Conservation (phyloP, 30 jellyfish, hydroid and myxozoan genomes). For the Sanderia malayensis region DNA sequence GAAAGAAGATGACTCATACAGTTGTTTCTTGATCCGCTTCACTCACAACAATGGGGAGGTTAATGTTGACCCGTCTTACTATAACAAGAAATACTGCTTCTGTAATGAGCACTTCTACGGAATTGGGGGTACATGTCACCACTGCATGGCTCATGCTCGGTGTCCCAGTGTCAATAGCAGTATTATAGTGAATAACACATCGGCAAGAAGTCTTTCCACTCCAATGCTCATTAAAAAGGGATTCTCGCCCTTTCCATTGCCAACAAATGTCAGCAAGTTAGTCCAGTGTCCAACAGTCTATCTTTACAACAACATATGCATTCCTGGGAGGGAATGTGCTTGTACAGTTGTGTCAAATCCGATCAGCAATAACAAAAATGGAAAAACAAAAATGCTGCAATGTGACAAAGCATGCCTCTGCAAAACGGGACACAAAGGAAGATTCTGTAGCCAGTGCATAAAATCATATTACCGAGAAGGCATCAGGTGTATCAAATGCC, state of each 20-base stretch:
- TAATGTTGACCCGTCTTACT: conserved; percentile 38
- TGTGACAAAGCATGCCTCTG: conserved; percentile 48
- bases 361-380: not conserved
- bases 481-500: conserved; percentile 38
- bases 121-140: conserved; percentile 29
- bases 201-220: not conserved
- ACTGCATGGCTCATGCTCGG: conserved; percentile 21
- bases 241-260: conserved; percentile 48
- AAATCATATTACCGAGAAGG: conserved; percentile 41
- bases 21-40: conserved; percentile 37
- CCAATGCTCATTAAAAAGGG: conserved; percentile 28
- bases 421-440: conserved; percentile 34
- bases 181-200: not conserved
- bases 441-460: conserved; percentile 60
- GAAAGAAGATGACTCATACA: conserved; percentile 17
- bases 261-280: conserved; percentile 8
- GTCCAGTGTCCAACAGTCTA: conserved; percentile 28
- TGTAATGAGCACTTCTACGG: conserved; percentile 53
- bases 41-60: conserved; percentile 48
- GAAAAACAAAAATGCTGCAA: not conserved
- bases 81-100: conserved; percentile 38
- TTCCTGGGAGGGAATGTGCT: conserved; percentile 27
- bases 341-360: not conserved
- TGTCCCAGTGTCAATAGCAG: conserved; percentile 28
- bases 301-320: conserved; percentile 22